Conservation (phyloP, 1,140 invertebrate species). For the Trichonephila clavata region DNA sequence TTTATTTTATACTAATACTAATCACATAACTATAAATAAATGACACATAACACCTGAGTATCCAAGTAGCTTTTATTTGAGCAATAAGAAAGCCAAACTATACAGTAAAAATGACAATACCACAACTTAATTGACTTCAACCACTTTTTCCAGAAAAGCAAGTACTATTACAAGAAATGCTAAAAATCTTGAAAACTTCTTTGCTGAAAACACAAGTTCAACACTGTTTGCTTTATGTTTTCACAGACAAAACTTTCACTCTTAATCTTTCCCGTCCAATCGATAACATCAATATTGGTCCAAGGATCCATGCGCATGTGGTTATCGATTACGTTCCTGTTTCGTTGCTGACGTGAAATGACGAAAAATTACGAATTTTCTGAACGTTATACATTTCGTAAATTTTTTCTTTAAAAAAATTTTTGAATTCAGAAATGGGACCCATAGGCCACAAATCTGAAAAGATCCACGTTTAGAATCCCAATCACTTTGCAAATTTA, state of each 20-base stretch:
- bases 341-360: slow-evolving; percentile 63
- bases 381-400: background rate
- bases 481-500: background rate
- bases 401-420: background rate
- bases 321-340: slow-evolving; percentile 71
- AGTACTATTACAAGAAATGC: background rate
- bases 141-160: background rate
- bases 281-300: slow-evolving; percentile 76
- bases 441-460: background rate
- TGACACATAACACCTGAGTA: no score
- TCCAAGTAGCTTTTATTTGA: no score
- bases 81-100: background rate
- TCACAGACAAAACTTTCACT: slow-evolving; percentile 75
- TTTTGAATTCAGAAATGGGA: no score
- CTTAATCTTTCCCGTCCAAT: slow-evolving; percentile 67
- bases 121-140: background rate
- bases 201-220: slow-evolving; percentile 60
- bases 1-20: no score
- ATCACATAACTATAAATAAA: no score
- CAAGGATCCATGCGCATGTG: slow-evolving; percentile 70
- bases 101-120: background rate
- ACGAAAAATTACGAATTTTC: slow-evolving; percentile 68
- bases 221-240: slow-evolving; percentile 71
- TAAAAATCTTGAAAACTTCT: slow-evolving; percentile 24
- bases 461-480: background rate